phyloP scores from a whole-genome alignment of 1,140 invertebrate species.

The Dermatophagoides farinae region DNA sequence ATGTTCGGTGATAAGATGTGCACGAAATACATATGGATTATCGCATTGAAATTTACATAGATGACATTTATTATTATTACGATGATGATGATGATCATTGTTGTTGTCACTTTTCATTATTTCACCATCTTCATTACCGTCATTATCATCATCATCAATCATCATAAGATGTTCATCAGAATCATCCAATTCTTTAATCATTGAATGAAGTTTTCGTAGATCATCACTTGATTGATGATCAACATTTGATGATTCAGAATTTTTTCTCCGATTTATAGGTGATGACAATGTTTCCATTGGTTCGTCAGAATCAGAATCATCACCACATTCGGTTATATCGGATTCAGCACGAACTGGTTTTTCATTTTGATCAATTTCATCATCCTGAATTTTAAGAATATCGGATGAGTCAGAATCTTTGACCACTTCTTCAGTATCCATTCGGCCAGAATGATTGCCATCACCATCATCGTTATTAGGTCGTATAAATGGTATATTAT shows the following conservation, averaged over 20 bases:
- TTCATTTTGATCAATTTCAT: background rate
- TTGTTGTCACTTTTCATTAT: background rate
- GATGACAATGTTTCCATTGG: background rate
- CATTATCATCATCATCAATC: background rate
- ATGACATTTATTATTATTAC: constrained; percentile 30
- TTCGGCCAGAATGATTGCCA: background rate
- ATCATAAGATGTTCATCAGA: constrained; percentile 6
- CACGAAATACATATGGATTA: constrained; percentile 33
- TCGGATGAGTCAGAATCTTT: background rate
- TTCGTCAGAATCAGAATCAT: background rate
- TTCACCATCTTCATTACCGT: constrained; percentile 5
- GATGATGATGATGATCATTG: no score
- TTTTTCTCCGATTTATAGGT: background rate
- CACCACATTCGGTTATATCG: background rate
- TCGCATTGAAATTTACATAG: constrained; percentile 37
- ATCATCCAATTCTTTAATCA: constrained; percentile 67
- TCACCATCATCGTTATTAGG: constrained; percentile 11
- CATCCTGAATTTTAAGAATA: constrained; percentile 1
- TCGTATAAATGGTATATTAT: constrained; percentile 22
- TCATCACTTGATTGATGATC: constrained; percentile 31
- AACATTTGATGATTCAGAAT: background rate
- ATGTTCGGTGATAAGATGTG: constrained; percentile 39
- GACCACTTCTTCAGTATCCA: constrained; percentile 12
- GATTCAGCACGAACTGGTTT: no score
- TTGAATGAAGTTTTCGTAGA: constrained; percentile 64